Conservation (phyloP, 2,888 invertebrate species). For the Glaucopsyche alexis region DNA sequence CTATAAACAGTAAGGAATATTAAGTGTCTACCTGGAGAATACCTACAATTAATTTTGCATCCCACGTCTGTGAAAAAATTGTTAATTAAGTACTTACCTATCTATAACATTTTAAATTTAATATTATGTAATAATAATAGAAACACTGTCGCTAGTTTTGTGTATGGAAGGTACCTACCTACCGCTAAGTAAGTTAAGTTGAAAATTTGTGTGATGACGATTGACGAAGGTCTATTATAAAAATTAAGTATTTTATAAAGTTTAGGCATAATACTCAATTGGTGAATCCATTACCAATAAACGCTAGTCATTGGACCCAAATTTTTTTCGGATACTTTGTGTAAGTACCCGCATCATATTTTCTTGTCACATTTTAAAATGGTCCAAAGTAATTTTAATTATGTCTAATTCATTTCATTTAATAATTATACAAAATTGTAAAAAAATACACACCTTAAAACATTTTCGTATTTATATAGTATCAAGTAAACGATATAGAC, state of each 20-base stretch:
- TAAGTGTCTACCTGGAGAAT: neutral
- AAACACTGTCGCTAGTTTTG: neutral
- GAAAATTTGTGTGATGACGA: constrained; percentile 4
- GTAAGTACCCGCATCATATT: neutral
- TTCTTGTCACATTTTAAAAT: neutral
- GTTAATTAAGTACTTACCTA: neutral
- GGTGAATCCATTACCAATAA: constrained; percentile 12
- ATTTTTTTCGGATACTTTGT: neutral
- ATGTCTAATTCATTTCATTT: neutral
- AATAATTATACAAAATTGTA: constrained; percentile 24
- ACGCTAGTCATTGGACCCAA: constrained; percentile 17
- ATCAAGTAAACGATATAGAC: neutral
- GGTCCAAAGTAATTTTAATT: constrained; percentile 2
- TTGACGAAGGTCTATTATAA: neutral
- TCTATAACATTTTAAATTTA: neutral
- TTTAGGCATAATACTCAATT: neutral
- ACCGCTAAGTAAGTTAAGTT: neutral
- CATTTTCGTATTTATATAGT: neutral
- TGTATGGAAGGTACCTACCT: neutral
- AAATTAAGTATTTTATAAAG: neutral
- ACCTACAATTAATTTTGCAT: neutral
- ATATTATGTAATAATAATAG: neutral
- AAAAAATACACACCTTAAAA: constrained; percentile 13
- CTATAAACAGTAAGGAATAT: neutral
- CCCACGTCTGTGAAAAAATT: neutral